These are phyloP conservation scores for Adelphocoris suturalis DNA, from an alignment of 2,888 invertebrate species.

Conservation along the genomic window DNA sequence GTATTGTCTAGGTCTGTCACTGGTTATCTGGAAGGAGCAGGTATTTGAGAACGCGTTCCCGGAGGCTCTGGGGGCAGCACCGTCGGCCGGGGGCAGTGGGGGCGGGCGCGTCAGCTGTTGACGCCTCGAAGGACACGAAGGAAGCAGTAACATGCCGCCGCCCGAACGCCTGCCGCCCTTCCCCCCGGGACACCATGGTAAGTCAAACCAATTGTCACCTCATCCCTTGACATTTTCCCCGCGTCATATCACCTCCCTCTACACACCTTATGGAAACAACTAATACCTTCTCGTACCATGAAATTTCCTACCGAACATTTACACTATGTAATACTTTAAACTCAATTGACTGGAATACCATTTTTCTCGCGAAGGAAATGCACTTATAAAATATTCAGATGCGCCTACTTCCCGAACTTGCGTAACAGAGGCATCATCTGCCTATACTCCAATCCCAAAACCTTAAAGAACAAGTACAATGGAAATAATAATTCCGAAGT, in stretches of 20 bases:
- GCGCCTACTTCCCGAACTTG: no score
- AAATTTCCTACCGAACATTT: no score
- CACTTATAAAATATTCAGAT: no score
- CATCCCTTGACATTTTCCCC: constrained; percentile 22
- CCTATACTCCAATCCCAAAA: no score
- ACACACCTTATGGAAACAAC: background rate
- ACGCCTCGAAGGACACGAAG: constrained; percentile 55
- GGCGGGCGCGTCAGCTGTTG: constrained; percentile 57
- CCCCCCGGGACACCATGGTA: constrained; percentile 54
- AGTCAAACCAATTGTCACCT: constrained; percentile 22
- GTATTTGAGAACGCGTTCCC: background rate
- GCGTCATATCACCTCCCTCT: background rate
- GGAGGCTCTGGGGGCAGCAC: constrained; percentile 41
- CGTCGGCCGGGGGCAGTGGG: constrained; percentile 9
- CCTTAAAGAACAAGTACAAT: no score
- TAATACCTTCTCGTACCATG: no score
- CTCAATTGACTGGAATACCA: no score
- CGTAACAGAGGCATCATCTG: no score
- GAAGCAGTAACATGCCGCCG: constrained; percentile 62
- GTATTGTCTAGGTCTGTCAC: background rate
- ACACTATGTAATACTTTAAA: no score
- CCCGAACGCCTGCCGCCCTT: constrained; percentile 62
- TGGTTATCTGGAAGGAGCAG: background rate
- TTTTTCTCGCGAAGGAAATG: no score
- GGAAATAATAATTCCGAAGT: no score